Evolutionary conservation across 2,888 invertebrate species (phyloP).

Genomic region (Acanthococcus lagerstroemiae): DNA sequence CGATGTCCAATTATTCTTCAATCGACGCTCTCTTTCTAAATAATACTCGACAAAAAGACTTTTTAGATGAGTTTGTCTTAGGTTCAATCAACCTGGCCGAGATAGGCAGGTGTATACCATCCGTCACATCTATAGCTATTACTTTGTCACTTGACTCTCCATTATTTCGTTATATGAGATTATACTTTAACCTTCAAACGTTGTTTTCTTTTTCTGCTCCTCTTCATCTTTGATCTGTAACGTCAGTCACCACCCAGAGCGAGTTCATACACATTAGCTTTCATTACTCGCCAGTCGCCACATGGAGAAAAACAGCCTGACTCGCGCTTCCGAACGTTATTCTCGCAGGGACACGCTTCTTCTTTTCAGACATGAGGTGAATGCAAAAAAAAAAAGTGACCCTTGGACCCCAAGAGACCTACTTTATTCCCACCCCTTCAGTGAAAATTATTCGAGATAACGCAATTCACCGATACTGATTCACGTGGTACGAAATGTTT

Average conservation of each 20-base stretch:
- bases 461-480: too few species aligned
- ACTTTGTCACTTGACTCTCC: neutral
- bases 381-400: too few species aligned
- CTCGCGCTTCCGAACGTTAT: too few species aligned
- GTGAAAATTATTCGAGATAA: too few species aligned
- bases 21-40: slow-evolving; percentile 25
- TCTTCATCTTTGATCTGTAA: neutral
- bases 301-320: too few species aligned
- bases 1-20: slow-evolving; percentile 25
- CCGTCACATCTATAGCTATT: neutral
- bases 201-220: neutral
- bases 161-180: neutral
- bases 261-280: too few species aligned
- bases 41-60: slow-evolving; percentile 18
- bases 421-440: too few species aligned
- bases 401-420: too few species aligned
- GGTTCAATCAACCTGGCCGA: slow-evolving; percentile 20
- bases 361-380: too few species aligned
- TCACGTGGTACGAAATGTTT: too few species aligned
- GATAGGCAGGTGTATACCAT: neutral
- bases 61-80: slow-evolving; percentile 9
- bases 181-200: neutral
- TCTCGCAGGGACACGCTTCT: too few species aligned
- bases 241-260: neutral
- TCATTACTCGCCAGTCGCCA: too few species aligned